phyloP scores from a whole-genome alignment of 2,888 invertebrate genomes.

The Sphecodes monilicornis region DNA sequence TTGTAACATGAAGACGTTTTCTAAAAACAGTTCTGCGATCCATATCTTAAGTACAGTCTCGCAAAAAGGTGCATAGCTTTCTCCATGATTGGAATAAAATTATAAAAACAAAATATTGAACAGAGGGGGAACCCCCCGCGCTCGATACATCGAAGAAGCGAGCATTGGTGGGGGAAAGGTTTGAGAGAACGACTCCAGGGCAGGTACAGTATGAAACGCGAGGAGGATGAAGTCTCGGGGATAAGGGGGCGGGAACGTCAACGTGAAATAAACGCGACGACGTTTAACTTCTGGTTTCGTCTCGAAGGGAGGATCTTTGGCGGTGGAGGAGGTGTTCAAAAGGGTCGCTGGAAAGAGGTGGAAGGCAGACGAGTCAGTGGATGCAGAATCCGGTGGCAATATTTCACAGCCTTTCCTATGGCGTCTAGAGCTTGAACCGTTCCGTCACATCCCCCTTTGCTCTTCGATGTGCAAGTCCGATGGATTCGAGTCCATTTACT shows the following conservation, averaged over 20 bases:
- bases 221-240: conserved; percentile 18
- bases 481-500: conserved; percentile 65
- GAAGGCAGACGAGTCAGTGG: conserved; percentile 61
- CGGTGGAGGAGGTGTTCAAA: conserved; percentile 52
- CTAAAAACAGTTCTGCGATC: too few relatives aligned
- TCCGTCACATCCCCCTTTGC: conserved; percentile 47
- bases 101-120: background rate
- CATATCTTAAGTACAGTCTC: too few relatives aligned
- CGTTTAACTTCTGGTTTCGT: conserved; percentile 73
- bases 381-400: conserved; percentile 73
- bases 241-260: conserved; percentile 57
- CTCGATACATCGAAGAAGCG: conserved; percentile 12
- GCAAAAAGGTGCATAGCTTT: too few relatives aligned
- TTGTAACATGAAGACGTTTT: too few relatives aligned
- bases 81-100: background rate
- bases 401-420: conserved; percentile 68
- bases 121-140: too few relatives aligned
- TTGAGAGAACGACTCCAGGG: background rate
- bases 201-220: conserved; percentile 3
- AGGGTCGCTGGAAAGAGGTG: conserved; percentile 26
- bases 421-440: conserved; percentile 53
- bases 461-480: conserved; percentile 59
- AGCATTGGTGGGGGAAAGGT: background rate
- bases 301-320: conserved; percentile 48
- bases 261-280: conserved; percentile 71